phyloP scores from a whole-genome alignment of 2,888 invertebrate genomes.

The Lasioglossum villosulum region DNA sequence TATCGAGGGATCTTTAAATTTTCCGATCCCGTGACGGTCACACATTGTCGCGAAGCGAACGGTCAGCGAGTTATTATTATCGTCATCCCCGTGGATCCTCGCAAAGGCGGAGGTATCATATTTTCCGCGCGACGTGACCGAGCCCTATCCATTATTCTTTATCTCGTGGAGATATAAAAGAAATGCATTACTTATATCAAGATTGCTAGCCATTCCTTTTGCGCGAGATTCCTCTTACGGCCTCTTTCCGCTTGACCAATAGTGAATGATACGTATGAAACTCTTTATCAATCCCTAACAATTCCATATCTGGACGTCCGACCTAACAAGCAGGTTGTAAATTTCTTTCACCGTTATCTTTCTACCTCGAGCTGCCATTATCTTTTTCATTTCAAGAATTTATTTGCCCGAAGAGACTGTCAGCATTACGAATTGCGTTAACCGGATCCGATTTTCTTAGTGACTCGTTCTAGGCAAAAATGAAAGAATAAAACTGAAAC shows the following conservation, averaged over 20 bases:
- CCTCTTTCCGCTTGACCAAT: conserved; percentile 68
- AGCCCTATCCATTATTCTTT: conserved; percentile 82
- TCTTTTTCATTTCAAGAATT: conserved; percentile 1
- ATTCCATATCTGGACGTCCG: conserved; percentile 33
- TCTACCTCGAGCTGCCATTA: background rate
- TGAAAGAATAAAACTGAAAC: background rate
- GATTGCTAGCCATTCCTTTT: conserved; percentile 79
- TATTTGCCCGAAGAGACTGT: background rate
- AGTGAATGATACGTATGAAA: conserved; percentile 69
- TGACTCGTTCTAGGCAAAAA: background rate
- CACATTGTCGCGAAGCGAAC: conserved; percentile 47
- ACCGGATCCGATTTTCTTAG: background rate
- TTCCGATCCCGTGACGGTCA: conserved; percentile 38
- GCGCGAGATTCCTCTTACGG: conserved; percentile 66
- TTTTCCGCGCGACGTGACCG: conserved; percentile 76
- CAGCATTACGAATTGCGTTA: background rate
- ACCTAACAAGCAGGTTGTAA: background rate
- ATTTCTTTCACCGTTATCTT: background rate
- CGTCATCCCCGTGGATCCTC: conserved; percentile 61
- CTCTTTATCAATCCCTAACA: conserved; percentile 65
- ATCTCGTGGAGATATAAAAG: conserved; percentile 82
- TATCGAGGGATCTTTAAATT: conserved; percentile 41
- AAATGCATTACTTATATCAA: conserved; percentile 83
- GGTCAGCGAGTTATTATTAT: conserved; percentile 68
- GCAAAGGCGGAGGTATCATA: conserved; percentile 77